Percentiles rank a stretch among this genome's conserved stretches.
phyloP scores from a whole-genome alignment of 1,140 invertebrate species.

The Melitaea cinxia region DNA sequence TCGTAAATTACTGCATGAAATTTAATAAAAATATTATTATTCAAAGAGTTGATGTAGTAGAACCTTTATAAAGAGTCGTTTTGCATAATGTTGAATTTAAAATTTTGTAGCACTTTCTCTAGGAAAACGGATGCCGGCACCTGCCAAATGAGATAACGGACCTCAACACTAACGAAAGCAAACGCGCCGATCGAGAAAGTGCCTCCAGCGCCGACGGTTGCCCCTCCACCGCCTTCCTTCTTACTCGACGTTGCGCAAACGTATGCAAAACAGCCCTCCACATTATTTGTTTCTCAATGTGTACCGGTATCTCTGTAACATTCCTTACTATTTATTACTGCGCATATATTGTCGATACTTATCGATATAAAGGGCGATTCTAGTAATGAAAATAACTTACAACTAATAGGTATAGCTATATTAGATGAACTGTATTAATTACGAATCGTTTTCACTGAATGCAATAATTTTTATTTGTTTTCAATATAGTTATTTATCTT shows the following conservation, averaged over 20 bases:
- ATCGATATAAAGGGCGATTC: neutral
- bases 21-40: constrained; percentile 8
- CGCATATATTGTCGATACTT: neutral
- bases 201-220: constrained; percentile 38
- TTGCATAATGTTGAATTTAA: constrained; percentile 33
- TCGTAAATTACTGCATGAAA: neutral
- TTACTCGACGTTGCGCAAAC: constrained; percentile 72
- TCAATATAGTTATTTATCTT: too few relatives aligned
- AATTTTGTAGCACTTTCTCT: constrained; percentile 75
- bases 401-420: neutral
- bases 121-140: constrained; percentile 60
- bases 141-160: constrained; percentile 76
- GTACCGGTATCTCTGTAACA: constrained; percentile 14
- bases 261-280: constrained; percentile 55
- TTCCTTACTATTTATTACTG: neutral
- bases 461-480: too few relatives aligned
- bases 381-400: neutral
- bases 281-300: constrained; percentile 20
- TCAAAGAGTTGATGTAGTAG: neutral
- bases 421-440: too few relatives aligned
- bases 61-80: constrained; percentile 26
- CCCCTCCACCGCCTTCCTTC: constrained; percentile 41
- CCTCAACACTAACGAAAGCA: constrained; percentile 72
- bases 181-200: constrained; percentile 72
- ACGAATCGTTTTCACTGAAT: too few relatives aligned